Conservation (phyloP, 2,797 vertebrate genomes). For the Macroramphosus scolopax region DNA sequence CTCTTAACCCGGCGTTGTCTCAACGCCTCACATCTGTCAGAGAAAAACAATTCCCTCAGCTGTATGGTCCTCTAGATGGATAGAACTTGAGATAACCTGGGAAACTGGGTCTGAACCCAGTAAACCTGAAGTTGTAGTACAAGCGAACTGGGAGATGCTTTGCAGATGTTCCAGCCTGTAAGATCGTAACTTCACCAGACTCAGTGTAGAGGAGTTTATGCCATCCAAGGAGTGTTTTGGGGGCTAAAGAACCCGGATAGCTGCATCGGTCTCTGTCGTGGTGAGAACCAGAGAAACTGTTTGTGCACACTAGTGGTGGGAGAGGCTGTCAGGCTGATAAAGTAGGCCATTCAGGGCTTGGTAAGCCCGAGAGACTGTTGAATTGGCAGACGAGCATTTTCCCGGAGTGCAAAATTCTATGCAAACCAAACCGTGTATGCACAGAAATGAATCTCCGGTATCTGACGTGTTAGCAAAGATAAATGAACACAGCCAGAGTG, state of each 20-base stretch:
- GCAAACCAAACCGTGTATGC: too few relatives aligned
- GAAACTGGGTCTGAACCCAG: too few relatives aligned
- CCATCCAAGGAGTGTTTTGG: not conserved
- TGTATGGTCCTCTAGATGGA: too few relatives aligned
- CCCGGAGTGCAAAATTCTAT: not conserved
- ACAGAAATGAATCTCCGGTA: too few relatives aligned
- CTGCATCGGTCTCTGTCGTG: conserved; percentile 1
- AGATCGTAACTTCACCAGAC: not conserved
- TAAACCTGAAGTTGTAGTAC: too few relatives aligned
- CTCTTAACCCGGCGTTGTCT: too few relatives aligned
- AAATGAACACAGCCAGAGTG: conserved; percentile 21
- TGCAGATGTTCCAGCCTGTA: not conserved
- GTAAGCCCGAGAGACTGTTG: conserved; percentile 1
- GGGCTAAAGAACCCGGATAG: not conserved
- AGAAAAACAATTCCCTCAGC: too few relatives aligned
- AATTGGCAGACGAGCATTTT: conserved; percentile 7
- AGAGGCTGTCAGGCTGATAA: conserved; percentile 9
- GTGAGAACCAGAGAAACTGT: conserved; percentile 4
- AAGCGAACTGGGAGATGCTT: not conserved
- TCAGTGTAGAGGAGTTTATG: not conserved
- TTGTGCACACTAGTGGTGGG: not conserved
- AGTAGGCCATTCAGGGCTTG: not conserved
- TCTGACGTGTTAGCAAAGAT: too few relatives aligned
- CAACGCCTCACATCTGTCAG: too few relatives aligned
- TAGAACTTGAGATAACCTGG: not conserved